phyloP scores from a whole-genome alignment of 2,797 vertebrate genomes.

The Lacerta viridis region DNA sequence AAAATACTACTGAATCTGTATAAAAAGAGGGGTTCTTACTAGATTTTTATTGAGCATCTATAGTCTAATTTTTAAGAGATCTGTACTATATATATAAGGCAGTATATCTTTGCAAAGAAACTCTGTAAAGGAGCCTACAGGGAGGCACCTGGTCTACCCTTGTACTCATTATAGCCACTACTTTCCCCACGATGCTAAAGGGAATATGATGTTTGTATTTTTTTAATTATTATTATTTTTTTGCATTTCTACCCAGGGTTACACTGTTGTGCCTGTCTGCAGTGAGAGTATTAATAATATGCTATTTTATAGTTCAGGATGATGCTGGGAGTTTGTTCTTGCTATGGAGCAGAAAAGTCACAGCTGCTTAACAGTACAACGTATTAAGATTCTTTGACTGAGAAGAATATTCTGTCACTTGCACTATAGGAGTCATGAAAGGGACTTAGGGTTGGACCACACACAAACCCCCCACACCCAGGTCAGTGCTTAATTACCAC shows the following conservation, averaged over 20 bases:
- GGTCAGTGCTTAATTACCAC: constrained; percentile 55
- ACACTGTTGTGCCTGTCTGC: constrained; percentile 92
- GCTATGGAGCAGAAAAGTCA: constrained; percentile 67
- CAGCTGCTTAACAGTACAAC: constrained; percentile 61
- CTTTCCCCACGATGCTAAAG: constrained; percentile 77
- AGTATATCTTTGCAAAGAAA: constrained; percentile 82
- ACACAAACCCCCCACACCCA: constrained; percentile 28
- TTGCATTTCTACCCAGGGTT: constrained; percentile 87
- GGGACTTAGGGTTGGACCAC: constrained; percentile 70
- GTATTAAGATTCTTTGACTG: constrained; percentile 51
- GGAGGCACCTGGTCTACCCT: constrained; percentile 74
- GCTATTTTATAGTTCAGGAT: constrained; percentile 73
- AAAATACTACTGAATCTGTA: constrained; percentile 98
- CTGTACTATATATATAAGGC: constrained; percentile 85
- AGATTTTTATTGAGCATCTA: constrained; percentile 84
- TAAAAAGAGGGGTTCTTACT: constrained; percentile 82
- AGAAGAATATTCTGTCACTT: constrained; percentile 76
- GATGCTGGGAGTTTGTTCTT: constrained; percentile 72
- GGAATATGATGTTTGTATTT: constrained; percentile 74
- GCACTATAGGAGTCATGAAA: constrained; percentile 81
- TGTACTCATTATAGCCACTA: constrained; percentile 73
- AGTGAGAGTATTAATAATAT: constrained; percentile 74
- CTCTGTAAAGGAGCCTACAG: constrained; percentile 82
- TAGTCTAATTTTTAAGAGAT: constrained; percentile 87
- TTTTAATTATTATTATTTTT: constrained; percentile 73